Conservation (phyloP, 2,888 invertebrate species). For the Drosophila seclusa region DNA sequence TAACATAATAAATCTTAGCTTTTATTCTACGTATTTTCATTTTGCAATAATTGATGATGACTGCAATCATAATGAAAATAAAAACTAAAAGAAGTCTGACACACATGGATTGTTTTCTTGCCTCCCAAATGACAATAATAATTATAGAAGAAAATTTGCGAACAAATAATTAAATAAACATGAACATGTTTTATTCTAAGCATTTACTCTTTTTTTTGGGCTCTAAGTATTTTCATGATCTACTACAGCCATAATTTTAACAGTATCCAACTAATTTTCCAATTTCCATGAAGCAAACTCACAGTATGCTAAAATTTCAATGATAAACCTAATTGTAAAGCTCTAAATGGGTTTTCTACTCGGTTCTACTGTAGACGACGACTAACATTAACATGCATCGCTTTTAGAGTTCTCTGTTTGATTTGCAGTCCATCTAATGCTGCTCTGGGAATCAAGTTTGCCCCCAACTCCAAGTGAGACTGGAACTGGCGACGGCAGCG, state of each 20-base stretch:
- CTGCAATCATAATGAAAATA: background rate
- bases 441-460: slow-evolving; percentile 49
- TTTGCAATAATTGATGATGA: background rate
- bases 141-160: background rate
- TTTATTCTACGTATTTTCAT: background rate
- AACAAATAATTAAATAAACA: background rate
- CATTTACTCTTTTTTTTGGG: background rate
- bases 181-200: background rate
- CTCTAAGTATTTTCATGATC: background rate
- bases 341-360: background rate
- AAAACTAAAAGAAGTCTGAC: background rate
- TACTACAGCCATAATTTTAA: background rate
- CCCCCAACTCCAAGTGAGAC: slow-evolving; percentile 7
- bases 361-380: slow-evolving; percentile 27
- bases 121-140: background rate
- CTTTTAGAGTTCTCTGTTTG: slow-evolving; percentile 43
- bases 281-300: background rate
- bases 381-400: slow-evolving; percentile 10
- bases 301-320: background rate
- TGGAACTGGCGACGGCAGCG: slow-evolving; percentile 5
- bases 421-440: slow-evolving; percentile 55
- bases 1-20: background rate
- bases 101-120: background rate
- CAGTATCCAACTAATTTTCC: no score
- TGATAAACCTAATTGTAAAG: background rate